Conservation (phyloP, 2,113 vertebrate species). For the Ploceus nigricollis region DNA sequence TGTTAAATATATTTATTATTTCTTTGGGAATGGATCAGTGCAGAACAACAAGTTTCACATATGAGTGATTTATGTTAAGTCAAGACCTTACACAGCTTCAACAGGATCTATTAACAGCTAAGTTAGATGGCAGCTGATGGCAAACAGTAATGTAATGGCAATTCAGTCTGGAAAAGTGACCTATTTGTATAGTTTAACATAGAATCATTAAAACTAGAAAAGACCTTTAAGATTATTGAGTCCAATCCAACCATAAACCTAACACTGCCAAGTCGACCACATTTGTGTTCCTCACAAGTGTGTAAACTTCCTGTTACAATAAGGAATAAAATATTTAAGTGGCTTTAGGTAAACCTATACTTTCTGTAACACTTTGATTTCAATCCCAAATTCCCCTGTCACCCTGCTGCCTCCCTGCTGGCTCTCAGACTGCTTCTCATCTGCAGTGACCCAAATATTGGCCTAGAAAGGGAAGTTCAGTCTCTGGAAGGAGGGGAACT, state of each 20-base stretch:
- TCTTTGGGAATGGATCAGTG: background rate
- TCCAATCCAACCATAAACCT: background rate
- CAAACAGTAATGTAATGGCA: background rate
- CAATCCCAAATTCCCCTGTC: background rate
- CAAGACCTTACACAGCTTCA: background rate
- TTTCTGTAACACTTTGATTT: background rate
- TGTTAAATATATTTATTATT: conserved; percentile 31
- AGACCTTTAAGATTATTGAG: background rate
- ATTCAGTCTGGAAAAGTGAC: background rate
- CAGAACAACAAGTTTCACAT: background rate
- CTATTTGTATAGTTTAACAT: background rate
- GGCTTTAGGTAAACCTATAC: background rate
- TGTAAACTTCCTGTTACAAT: background rate
- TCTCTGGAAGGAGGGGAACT: background rate
- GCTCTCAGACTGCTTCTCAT: background rate
- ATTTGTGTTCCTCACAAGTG: background rate
- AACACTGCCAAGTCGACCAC: background rate
- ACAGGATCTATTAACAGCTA: background rate
- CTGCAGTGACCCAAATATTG: background rate
- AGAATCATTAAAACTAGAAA: background rate
- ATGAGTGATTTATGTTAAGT: background rate
- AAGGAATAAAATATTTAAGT: background rate
- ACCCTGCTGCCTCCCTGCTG: background rate
- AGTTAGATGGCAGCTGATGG: background rate
- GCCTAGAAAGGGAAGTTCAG: background rate